Evolutionary conservation across 2,113 vertebrate genomes (phyloP).

Genomic region (Crotalus helleri): DNA sequence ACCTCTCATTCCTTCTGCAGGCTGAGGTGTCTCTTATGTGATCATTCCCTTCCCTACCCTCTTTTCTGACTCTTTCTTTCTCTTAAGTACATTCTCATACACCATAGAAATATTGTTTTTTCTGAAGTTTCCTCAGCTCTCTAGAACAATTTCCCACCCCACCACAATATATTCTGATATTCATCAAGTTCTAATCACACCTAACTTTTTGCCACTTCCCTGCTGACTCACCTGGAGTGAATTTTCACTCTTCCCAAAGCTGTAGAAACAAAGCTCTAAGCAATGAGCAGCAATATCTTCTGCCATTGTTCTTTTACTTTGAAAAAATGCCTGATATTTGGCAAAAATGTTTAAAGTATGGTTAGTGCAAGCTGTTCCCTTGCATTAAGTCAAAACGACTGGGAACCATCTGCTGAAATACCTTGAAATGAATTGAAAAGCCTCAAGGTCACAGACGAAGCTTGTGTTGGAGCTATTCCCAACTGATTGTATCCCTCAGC

Average conservation of each 20-base stretch:
- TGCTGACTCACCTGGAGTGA: background rate
- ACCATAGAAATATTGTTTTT: background rate
- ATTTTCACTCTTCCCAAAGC: background rate
- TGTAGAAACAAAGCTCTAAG: background rate
- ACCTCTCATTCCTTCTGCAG: background rate
- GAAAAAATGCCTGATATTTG: background rate
- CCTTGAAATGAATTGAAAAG: constrained; percentile 1
- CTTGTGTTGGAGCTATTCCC: constrained; percentile 12
- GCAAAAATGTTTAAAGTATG: background rate
- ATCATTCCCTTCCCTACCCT: background rate
- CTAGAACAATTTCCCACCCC: background rate
- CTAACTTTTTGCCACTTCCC: background rate
- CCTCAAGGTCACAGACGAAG: constrained; percentile 12
- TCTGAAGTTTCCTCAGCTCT: background rate
- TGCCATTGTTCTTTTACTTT: background rate
- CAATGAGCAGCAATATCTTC: background rate
- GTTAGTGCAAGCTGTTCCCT: constrained; percentile 11
- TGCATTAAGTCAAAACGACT: background rate
- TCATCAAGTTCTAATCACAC: background rate
- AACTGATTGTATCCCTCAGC: background rate
- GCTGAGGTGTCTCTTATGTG: background rate
- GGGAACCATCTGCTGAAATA: background rate
- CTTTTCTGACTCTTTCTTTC: background rate
- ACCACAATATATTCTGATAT: background rate
- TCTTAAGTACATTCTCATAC: background rate